Percentiles rank a stretch among this genome's conserved stretches.
Conservation (phyloP, 23 tunicate genomes). For the Halocynthia aurantium region DNA sequence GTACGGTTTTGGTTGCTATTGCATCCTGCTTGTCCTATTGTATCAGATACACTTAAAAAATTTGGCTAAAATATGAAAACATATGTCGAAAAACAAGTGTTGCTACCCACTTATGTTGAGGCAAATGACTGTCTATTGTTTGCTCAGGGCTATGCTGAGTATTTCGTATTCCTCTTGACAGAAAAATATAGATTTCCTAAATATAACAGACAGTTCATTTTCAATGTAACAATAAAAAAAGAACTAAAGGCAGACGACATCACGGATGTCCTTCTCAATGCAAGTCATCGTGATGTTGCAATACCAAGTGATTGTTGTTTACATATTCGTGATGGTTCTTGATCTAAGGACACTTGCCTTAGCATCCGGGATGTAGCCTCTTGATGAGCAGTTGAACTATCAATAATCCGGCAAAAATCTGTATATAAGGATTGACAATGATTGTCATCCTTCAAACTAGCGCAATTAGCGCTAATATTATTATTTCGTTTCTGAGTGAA, state of each 20-base stretch:
- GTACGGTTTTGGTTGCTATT: too few species aligned
- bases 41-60: too few species aligned
- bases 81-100: too few species aligned
- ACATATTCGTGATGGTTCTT: neutral
- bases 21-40: too few species aligned
- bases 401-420: slow-evolving; percentile 2
- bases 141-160: too few species aligned
- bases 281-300: neutral
- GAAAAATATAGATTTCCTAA: too few species aligned
- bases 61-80: too few species aligned
- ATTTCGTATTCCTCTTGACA: too few species aligned
- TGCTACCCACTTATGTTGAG: too few species aligned
- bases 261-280: neutral
- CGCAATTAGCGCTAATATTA: slow-evolving; percentile 7
- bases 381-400: neutral
- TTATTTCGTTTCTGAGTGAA: neutral
- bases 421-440: slow-evolving; percentile 1
- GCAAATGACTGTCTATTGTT: too few species aligned
- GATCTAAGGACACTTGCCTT: slow-evolving; percentile 13
- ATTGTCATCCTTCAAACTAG: neutral
- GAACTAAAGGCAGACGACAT: neutral
- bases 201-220: neutral
- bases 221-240: neutral
- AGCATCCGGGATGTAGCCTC: slow-evolving; percentile 25
- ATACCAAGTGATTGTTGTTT: neutral